Evolutionary conservation across 2,113 vertebrate species (phyloP).

Genomic region (Prolemur simus): DNA sequence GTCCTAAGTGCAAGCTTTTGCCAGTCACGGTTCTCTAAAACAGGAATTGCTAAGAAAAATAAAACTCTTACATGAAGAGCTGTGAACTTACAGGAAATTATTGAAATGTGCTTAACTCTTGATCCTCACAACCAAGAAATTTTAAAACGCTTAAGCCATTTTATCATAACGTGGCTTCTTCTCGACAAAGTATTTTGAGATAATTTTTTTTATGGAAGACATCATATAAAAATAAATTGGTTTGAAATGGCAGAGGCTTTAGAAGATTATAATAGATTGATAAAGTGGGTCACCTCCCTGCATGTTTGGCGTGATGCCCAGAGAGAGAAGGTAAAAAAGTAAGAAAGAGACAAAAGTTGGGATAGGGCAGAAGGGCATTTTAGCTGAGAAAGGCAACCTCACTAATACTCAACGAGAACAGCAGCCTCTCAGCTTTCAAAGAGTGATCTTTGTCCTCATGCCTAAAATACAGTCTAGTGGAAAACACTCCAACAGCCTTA

Average conservation of each 20-base stretch:
- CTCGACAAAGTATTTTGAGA: constrained; percentile 62
- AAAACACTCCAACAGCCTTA: not conserved
- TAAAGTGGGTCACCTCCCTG: constrained; percentile 63
- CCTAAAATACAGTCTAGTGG: not conserved
- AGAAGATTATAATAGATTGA: constrained; percentile 64
- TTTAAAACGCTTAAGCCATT: constrained; percentile 41
- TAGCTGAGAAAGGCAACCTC: not conserved
- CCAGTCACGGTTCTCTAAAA: not conserved
- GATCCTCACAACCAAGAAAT: constrained; percentile 33
- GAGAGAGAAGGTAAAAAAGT: constrained; percentile 31
- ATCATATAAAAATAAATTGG: constrained; percentile 69
- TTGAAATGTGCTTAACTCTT: constrained; percentile 49
- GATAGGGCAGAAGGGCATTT: not conserved
- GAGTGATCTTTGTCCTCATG: not conserved
- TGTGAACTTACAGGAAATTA: constrained; percentile 50
- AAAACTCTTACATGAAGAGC: constrained; percentile 19
- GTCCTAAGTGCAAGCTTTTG: not conserved
- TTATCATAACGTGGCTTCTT: constrained; percentile 51
- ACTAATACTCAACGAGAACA: not conserved
- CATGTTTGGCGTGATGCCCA: constrained; percentile 53
- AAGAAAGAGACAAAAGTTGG: constrained; percentile 30
- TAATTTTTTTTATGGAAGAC: constrained; percentile 63
- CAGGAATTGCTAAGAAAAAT: constrained; percentile 48
- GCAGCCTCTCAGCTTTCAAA: not conserved
- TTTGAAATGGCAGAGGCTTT: constrained; percentile 67